Percentiles rank a stretch among this genome's conserved stretches.
These are phyloP conservation scores for Dioctria rufipes DNA, from an alignment of 2,888 invertebrate genomes.

Conservation along the genomic window DNA sequence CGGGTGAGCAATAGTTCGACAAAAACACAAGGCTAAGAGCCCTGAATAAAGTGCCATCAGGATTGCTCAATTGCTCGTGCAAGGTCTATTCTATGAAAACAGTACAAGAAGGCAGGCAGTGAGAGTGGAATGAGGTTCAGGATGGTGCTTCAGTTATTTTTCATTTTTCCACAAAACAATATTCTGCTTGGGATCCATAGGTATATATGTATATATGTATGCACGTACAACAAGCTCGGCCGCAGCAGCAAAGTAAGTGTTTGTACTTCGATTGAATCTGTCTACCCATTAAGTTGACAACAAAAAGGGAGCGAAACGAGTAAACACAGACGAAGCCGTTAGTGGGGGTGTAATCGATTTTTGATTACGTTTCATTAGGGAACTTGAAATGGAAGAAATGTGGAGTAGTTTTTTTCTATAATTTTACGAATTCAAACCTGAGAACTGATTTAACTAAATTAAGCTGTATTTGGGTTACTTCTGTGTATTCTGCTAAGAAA, in stretches of 20 bases:
- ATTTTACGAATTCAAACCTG: background rate
- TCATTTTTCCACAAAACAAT: conserved; percentile 28
- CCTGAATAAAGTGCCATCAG: conserved; percentile 54
- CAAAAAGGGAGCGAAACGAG: conserved; percentile 43
- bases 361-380: conserved; percentile 30
- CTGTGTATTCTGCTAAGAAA: no score
- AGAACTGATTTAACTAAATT: background rate
- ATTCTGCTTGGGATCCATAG: background rate
- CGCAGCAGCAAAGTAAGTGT: conserved; percentile 12
- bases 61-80: conserved; percentile 58
- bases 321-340: conserved; percentile 19
- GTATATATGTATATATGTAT: background rate
- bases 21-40: conserved; percentile 56
- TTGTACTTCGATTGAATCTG: conserved; percentile 48
- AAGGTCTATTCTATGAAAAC: background rate
- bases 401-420: background rate
- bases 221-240: background rate
- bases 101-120: background rate
- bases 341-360: conserved; percentile 51
- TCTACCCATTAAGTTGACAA: conserved; percentile 54
- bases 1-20: conserved; percentile 27
- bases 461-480: no score
- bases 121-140: background rate
- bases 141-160: conserved; percentile 23
- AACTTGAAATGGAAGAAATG: background rate